Evolutionary conservation across 2,113 vertebrate genomes (phyloP), one percentile per base, ranked within the genome.

Genomic region (Lasiurus cinereus): DNA sequence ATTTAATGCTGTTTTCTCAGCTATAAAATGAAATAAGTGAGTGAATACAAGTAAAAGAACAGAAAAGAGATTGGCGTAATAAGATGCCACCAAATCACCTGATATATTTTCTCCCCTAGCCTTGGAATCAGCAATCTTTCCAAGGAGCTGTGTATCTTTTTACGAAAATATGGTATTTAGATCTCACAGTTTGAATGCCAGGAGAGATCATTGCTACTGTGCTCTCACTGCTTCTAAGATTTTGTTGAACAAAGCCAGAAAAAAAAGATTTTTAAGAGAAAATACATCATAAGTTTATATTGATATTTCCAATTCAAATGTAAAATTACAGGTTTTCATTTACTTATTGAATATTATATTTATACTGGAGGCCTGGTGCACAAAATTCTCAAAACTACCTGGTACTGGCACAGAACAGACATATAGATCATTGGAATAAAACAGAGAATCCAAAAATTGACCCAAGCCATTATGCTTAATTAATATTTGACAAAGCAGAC

Each of bases 341-440:
- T 91, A 73, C 56, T 79, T 82, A 33, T 73, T 86, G 77, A 73
- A 86, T 43, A 74, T 74, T 82, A 29, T 73, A 64, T 66, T 91
- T 80, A 33, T 31, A 36, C 54, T 56, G 22, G 54, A 56, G 21
- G 19, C 21, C 21, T 8, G 3, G 8, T 8, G 54, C 54, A 56
- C 54, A 22, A 56, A 56, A 56, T 9, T 56, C 54, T 56, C 54
- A 56, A 22, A 56, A 56, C 54, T 56, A 19, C 54, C 2, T 56
- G 54, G 54, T 56, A 56, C 54, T 56, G 54, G 54, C 54, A 56
- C 54, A 56, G 54, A 56, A 56, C 8, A 21, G 19, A 56, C 54
- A 56, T 56, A 56, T 56, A 56, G 54, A 56, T 18, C 54, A 56
- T 56, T 56, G 54, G 54, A 21, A 56, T 2, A 56, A 6, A 56